These are phyloP conservation scores for Cirrhinus molitorella DNA, from an alignment of 2,797 vertebrate genomes.

Conservation along the genomic window DNA sequence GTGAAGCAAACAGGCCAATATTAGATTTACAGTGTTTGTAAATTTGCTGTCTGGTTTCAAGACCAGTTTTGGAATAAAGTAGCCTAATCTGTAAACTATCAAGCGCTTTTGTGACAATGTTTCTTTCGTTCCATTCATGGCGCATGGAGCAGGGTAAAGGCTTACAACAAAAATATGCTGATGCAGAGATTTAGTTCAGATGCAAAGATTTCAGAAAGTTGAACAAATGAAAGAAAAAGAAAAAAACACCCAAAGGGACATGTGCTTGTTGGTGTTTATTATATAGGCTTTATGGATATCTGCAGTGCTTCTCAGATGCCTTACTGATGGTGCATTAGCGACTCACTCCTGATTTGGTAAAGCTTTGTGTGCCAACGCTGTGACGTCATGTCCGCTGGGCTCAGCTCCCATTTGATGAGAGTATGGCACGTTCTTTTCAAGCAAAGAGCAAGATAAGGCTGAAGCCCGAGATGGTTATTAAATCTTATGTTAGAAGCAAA, in stretches of 20 bases:
- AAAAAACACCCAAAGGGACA: neutral
- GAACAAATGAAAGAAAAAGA: neutral
- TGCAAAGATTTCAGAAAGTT: neutral
- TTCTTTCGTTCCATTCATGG: neutral
- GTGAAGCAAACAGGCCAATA: neutral
- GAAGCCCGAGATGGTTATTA: neutral
- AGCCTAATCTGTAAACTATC: too few species aligned
- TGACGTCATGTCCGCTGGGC: slow-evolving; percentile 65
- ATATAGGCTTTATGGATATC: neutral
- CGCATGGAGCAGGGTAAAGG: neutral
- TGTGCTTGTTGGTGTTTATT: neutral
- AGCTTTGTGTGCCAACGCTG: slow-evolving; percentile 37
- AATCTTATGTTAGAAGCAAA: neutral
- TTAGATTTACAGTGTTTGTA: neutral
- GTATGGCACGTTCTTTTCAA: slow-evolving; percentile 17
- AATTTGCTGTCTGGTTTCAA: neutral
- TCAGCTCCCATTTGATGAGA: slow-evolving; percentile 53
- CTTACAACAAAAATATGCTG: neutral
- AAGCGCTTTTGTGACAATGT: neutral
- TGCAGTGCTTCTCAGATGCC: neutral
- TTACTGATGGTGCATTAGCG: slow-evolving; percentile 20
- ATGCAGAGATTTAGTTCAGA: neutral
- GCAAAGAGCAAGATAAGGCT: slow-evolving; percentile 21
- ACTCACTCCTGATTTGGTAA: slow-evolving; percentile 54
- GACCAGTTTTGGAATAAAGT: neutral